Conservation (phyloP, 2,113 vertebrate species). For the Martes martes region DNA sequence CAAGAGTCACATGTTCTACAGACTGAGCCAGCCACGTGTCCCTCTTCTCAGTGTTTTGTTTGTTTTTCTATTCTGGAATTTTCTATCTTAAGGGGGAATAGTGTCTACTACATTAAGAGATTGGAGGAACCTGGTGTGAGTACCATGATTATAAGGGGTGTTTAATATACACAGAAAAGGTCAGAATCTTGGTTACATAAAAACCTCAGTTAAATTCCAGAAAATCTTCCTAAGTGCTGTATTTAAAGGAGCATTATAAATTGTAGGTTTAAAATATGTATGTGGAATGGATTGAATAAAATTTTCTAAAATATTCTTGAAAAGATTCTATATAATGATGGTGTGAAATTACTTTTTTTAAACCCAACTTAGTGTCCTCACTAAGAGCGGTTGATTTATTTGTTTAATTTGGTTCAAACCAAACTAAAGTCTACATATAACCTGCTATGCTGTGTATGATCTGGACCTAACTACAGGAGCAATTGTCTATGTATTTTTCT, state of each 20-base stretch:
- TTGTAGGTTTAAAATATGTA: background rate
- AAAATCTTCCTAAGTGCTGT: background rate
- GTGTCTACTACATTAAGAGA: background rate
- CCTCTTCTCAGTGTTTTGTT: background rate
- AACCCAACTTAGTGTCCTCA: background rate
- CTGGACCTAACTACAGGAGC: background rate
- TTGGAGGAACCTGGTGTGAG: background rate
- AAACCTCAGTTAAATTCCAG: background rate
- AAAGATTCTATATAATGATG: background rate
- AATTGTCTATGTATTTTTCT: background rate
- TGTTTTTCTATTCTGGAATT: constrained; percentile 24
- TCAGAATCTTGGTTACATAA: constrained; percentile 29
- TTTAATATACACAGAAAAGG: background rate
- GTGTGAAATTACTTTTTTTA: background rate
- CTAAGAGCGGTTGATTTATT: background rate
- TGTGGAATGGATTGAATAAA: background rate
- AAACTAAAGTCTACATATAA: background rate
- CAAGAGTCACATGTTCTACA: background rate
- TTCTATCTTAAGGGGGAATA: background rate
- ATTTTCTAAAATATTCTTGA: background rate
- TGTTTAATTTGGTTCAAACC: background rate
- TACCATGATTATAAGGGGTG: background rate
- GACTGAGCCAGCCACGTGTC: background rate
- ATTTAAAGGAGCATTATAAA: background rate
- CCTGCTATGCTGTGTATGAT: background rate